Evolutionary conservation across 2,888 invertebrate species (phyloP).

Genomic region (Bugulina stolonifera): DNA sequence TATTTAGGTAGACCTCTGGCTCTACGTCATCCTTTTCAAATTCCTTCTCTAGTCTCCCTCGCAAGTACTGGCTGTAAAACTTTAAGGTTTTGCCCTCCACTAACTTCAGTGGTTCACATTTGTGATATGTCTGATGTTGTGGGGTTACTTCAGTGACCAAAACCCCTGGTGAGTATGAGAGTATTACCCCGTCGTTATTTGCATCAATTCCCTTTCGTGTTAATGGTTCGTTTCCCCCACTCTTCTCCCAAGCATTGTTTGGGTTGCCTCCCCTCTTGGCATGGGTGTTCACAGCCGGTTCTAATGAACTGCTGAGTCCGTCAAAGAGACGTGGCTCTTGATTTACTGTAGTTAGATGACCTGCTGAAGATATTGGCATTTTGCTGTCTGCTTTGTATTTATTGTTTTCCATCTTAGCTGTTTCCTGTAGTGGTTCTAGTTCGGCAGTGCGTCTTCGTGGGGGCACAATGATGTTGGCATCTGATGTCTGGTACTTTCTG

Average conservation of each 20-base stretch:
- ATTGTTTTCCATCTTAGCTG: not conserved
- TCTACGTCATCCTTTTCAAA: not conserved
- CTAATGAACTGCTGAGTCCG: not conserved
- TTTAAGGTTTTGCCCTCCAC: constrained; percentile 17
- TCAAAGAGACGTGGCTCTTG: too few species aligned
- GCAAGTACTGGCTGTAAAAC: constrained; percentile 23
- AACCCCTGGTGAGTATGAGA: not conserved
- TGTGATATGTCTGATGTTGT: not conserved
- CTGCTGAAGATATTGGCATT: not conserved
- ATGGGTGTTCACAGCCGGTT: not conserved
- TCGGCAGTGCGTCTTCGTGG: not conserved
- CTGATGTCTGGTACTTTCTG: constrained; percentile 7
- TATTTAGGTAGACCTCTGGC: not conserved
- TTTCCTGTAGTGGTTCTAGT: not conserved
- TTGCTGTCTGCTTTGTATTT: not conserved
- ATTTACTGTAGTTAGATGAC: too few species aligned
- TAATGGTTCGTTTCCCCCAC: too few species aligned
- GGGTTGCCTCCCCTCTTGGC: not conserved
- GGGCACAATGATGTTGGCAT: constrained; percentile 1
- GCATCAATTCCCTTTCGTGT: too few species aligned
- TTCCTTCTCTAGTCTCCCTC: not conserved
- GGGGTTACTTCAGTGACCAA: not conserved
- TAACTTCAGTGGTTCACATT: not conserved
- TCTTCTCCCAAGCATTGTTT: not conserved
- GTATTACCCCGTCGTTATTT: not conserved